Evolutionary conservation across 2,797 vertebrate genomes (phyloP), one percentile per base, ranked within the genome.

Genomic region (Apodemus agrarius): DNA sequence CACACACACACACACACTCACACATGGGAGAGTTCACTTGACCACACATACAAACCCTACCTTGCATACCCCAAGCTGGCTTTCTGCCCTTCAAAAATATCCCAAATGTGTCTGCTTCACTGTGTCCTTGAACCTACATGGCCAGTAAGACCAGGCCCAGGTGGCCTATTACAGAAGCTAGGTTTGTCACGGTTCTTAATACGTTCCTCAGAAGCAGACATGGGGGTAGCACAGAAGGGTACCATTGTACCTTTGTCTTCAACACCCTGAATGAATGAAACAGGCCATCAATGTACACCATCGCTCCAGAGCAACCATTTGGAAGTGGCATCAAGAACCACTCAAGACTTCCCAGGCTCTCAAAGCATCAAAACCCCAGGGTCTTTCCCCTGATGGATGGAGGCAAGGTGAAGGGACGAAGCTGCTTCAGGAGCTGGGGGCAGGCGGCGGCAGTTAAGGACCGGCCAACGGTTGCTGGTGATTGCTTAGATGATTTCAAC

Each of bases 261-360:
- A 6, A 34, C 65, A 46, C 49, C 86, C 75, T 3, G 43, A 93
- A 63, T 87, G 91, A 82, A 84, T 46, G 91, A 88, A 96, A 90
- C n/a, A 94, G 29, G 63, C 96, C 87, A 78, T 67, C 86, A 61
- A 90, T 90, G 74, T 69, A 67, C 93, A 96, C 91, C 89, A 12
- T 26, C 14, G 34, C 13, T 22, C 3, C 4, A 1, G 0, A 59
- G 8, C 1, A 12, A 24, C 57, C 12, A 6, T 79, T 89, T 24
- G 88, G 81, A 94, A 67, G 49, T 19, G 61, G 13, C 26, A 75
- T 65, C 31, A 46, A 29, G 67, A 13, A 84, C 14, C 63, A 21
- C 1, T 57, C n/a, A 49, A 8, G 52, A 86, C 49, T 4, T 40
- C 9, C 31, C 37, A 74, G 10, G 8, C 16, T 86, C 16, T 83